Base-by-base conservation (phyloP, 2,888 invertebrate genomes). In the Sinodicranocentrus sp. region DNA sequence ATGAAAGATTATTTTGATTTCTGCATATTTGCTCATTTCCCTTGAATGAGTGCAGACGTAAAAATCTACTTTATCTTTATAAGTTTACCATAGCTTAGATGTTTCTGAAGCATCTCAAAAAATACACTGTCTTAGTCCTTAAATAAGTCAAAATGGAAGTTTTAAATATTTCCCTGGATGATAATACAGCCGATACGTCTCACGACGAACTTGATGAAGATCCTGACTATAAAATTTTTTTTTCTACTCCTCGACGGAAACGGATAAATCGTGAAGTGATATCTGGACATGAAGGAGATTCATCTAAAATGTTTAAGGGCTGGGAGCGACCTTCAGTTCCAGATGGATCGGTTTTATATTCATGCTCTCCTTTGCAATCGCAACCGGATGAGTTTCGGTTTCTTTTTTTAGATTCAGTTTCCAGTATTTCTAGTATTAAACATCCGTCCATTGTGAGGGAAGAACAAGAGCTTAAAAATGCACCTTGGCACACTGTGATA, bases 161-260 rank as follows among this genome's bases (percentile, higher is more conserved):
- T 1, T 52, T 78, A 5, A 82, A 83, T 23, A 82, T 86, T 43
- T 86, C 86, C 6, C 28, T 72, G 17, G 86, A 86, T 43, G 67
- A 75, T 52, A 73, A 79, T 67, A 84, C 84, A 63, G 78, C 21
- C 15, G 84, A 86, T 72, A 85, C 86, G 15, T 84, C 84, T 6
- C 65, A 63, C 19, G 84, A 86, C 70, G 86, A 86, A 15, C 25
- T 82, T 23, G 76, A 73, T 10, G 85, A 78, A 3, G 78, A 68
- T 25, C 67, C 67, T 6, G 28, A 54, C 26, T 63, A 54, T 21
- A n/a, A n/a, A 3, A 5, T 5, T 2, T 5, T 15, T 2, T 17
- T 10, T 3, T 48, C 8, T 2, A 3, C 48, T n/a, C 17, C 13
- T 26, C 3, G 65, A 6, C 23, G 19, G 28, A 8, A 54, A 26